Evolutionary conservation across 2,113 vertebrate genomes (phyloP).

Genomic region (Nipponia nippon): DNA sequence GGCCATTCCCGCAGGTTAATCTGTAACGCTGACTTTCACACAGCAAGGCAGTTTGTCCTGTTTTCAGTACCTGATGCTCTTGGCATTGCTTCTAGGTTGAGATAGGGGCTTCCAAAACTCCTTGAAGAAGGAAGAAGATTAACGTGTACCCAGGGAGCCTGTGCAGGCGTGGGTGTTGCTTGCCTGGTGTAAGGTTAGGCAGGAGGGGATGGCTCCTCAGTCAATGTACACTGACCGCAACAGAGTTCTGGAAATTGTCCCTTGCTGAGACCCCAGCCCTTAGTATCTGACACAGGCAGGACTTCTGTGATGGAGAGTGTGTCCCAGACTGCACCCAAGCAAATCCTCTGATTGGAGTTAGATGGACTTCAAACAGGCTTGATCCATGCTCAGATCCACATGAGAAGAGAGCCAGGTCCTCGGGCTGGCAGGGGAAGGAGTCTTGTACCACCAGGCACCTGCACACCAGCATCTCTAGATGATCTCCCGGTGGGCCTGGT

Average conservation of each 20-base stretch:
- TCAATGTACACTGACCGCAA: background rate
- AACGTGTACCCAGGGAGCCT: background rate
- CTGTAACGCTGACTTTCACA: background rate
- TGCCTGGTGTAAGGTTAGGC: background rate
- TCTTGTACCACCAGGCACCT: background rate
- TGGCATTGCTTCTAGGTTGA: background rate
- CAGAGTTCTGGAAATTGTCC: background rate
- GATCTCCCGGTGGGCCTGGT: background rate
- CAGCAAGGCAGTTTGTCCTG: background rate
- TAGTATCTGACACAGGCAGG: background rate
- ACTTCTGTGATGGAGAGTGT: background rate
- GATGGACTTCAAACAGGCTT: background rate
- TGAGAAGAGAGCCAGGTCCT: background rate
- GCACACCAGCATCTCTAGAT: background rate
- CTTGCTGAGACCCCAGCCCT: background rate
- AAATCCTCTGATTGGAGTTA: background rate
- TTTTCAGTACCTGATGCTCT: background rate
- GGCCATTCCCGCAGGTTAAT: background rate
- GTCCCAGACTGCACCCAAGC: background rate
- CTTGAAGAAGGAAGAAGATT: background rate
- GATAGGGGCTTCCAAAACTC: background rate
- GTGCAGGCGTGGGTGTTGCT: background rate
- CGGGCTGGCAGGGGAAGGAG: background rate
- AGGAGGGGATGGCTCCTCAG: background rate
- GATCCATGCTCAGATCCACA: background rate